These are phyloP conservation scores for Salminus brasiliensis DNA, from an alignment of 2,113 vertebrate species.

Conservation along the genomic window DNA sequence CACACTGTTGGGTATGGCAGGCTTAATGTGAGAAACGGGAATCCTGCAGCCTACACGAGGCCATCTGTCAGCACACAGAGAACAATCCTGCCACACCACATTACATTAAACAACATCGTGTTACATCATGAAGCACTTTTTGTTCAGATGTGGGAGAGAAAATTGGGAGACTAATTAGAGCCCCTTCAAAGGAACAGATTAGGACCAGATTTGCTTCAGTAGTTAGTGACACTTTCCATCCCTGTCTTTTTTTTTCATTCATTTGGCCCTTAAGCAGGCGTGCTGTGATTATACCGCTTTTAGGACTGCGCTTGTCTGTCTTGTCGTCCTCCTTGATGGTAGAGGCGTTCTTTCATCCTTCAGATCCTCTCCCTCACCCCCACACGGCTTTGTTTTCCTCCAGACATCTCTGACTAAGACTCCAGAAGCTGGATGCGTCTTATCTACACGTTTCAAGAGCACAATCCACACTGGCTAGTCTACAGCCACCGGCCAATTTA, in stretches of 20 bases:
- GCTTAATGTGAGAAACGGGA: conserved; percentile 44
- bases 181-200: conserved; percentile 37
- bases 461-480: too few species aligned
- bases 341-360: conserved; percentile 1
- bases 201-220: conserved; percentile 30
- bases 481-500: not conserved
- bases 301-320: not conserved
- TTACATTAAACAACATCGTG: conserved; percentile 49
- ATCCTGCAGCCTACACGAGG: conserved; percentile 18
- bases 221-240: conserved; percentile 32
- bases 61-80: conserved; percentile 42
- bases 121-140: conserved; percentile 39
- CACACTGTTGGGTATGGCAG: not conserved
- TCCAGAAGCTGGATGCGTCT: not conserved
- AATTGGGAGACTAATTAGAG: conserved; percentile 39
- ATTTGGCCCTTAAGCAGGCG: not conserved
- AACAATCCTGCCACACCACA: conserved; percentile 42
- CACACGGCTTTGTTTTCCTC: not conserved
- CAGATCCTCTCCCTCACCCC: not conserved
- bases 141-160: conserved; percentile 43
- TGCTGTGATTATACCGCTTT: not conserved
- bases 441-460: too few species aligned
- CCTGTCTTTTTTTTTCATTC: not conserved
- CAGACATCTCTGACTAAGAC: conserved; percentile 43
- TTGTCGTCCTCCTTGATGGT: not conserved